Percentiles rank a stretch among this genome's conserved stretches.
Conservation (phyloP, 2,113 vertebrate species). For the Clarias batrachus region DNA sequence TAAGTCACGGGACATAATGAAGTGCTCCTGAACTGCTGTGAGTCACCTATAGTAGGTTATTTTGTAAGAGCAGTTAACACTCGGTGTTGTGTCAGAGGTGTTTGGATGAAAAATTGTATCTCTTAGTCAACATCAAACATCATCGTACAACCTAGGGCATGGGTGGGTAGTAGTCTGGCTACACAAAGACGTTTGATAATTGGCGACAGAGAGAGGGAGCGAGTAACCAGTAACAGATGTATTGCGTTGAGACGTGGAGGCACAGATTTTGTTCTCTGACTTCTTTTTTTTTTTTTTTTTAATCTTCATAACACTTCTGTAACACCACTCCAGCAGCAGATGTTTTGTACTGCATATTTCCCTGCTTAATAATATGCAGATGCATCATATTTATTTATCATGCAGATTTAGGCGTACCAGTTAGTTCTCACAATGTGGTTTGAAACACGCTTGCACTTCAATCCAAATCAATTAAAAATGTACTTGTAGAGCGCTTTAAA, state of each 20-base stretch:
- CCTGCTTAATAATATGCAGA: background rate
- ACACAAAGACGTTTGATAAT: background rate
- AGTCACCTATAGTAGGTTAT: background rate
- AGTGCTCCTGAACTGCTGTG: background rate
- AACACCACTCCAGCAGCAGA: background rate
- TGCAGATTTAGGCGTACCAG: background rate
- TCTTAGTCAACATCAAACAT: background rate
- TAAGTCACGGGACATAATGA: background rate
- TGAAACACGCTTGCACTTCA: background rate
- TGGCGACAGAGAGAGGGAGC: background rate
- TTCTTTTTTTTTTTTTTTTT: background rate
- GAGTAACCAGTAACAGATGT: background rate
- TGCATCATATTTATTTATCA: background rate
- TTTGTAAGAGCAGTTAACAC: background rate
- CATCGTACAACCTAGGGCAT: background rate
- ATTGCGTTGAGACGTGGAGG: background rate
- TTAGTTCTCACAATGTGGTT: background rate
- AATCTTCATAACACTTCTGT: background rate
- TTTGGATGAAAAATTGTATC: background rate
- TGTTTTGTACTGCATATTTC: background rate
- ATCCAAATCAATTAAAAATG: too few species aligned
- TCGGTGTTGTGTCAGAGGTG: background rate
- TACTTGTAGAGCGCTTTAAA: too few species aligned
- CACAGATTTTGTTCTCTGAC: background rate
- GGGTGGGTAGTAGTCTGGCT: background rate